phyloP scores from a whole-genome alignment of 2,113 vertebrate species.

The Nothoprocta perdicaria region DNA sequence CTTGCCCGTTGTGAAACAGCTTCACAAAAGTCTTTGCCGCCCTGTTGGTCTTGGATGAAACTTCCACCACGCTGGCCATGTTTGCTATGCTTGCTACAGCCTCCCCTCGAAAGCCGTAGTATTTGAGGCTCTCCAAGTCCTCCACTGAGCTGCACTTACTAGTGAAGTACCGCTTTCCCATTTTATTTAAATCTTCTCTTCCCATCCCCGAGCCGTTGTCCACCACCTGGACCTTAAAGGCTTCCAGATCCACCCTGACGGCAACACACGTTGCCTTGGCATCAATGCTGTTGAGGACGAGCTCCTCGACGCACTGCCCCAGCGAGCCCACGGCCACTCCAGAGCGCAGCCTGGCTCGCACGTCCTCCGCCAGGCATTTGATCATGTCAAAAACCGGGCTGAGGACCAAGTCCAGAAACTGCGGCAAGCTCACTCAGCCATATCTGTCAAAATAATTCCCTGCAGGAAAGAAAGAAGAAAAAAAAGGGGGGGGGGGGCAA shows the following conservation, averaged over 20 bases:
- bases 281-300: constrained; percentile 91
- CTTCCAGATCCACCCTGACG: constrained; percentile 87
- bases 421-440: constrained; percentile 6
- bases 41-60: constrained; percentile 84
- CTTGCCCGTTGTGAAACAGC: constrained; percentile 86
- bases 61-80: constrained; percentile 87
- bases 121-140: constrained; percentile 87
- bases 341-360: constrained; percentile 87
- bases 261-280: constrained; percentile 92
- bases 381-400: constrained; percentile 82
- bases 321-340: constrained; percentile 86
- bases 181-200: constrained; percentile 80
- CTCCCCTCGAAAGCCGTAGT: constrained; percentile 93
- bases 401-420: background rate
- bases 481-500: too few relatives aligned
- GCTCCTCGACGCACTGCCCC: constrained; percentile 93
- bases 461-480: background rate
- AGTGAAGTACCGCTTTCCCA: constrained; percentile 88
- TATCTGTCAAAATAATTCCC: constrained; percentile 16
- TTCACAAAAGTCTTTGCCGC: constrained; percentile 86
- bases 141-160: constrained; percentile 88
- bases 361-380: constrained; percentile 82
- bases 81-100: constrained; percentile 89
- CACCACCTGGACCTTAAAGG: constrained; percentile 92
- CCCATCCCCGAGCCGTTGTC: constrained; percentile 91